phyloP scores from a whole-genome alignment of 2,113 vertebrate genomes.

The Nothoprocta pentlandii region DNA sequence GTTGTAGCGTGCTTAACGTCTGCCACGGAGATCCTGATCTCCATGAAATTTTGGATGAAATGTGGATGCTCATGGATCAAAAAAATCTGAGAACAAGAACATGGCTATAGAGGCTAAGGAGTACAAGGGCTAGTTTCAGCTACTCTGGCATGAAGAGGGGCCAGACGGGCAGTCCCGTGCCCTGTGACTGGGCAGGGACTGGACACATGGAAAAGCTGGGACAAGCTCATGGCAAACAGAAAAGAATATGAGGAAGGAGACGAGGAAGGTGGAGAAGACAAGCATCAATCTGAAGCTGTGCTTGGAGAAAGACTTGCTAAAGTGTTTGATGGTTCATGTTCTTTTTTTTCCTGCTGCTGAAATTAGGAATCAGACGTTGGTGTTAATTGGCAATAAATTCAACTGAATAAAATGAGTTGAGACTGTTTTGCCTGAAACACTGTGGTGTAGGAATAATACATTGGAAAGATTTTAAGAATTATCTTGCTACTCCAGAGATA shows the following conservation, averaged over 20 bases:
- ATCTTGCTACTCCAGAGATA: neutral
- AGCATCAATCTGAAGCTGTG: neutral
- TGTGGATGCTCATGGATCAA: neutral
- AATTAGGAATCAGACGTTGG: neutral
- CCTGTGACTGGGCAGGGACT: accelerated
- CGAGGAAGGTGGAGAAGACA: neutral
- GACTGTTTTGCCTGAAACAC: neutral
- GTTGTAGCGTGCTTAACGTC: neutral
- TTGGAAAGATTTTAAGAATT: neutral
- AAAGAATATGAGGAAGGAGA: neutral
- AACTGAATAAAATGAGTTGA: neutral
- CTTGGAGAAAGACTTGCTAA: neutral
- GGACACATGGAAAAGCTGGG: neutral
- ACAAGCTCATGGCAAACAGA: neutral
- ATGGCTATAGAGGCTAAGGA: neutral
- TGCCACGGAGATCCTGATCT: neutral
- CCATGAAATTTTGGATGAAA: neutral
- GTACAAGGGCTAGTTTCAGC: neutral
- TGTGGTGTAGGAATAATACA: neutral
- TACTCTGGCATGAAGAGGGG: neutral
- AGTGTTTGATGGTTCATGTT: neutral
- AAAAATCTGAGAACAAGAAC: neutral
- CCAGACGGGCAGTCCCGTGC: neutral
- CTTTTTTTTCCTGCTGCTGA: neutral
- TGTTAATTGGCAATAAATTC: neutral